Evolutionary conservation across 2,113 vertebrate genomes (phyloP), one percentile per base, ranked within the genome.

Genomic region (Malurus cyaneus): DNA sequence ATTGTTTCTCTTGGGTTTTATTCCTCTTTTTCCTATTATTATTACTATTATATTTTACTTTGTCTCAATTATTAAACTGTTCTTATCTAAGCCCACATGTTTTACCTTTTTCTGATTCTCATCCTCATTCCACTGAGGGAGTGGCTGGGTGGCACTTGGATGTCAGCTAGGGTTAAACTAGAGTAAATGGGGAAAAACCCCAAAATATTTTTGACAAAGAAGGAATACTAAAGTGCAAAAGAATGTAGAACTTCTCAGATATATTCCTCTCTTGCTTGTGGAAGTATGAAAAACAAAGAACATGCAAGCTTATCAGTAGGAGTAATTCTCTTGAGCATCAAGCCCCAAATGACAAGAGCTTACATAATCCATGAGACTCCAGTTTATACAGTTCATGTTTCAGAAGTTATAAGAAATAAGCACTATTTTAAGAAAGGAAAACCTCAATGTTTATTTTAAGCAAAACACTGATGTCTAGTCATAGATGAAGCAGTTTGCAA

Each of bases 141-240:
- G 11, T 52, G 32, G 17, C 17, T 79, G 20, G 11, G 20, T 65
- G 52, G 24, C 46, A 39, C 32, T 52, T 52, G 25, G 57, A 12
- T 71, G 15, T 29, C 36, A 29, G 25, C 19, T 65, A 20, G 24
- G 18, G 24, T 52, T 79, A 65, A 79, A 59, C 50, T 25, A 41
- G 0, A 1, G 2, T 29, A 71, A 53, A 24, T 18, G 14, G 32
- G 23, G 31, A 3, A 42, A 46, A 54, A 52, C 1, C 1, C 13
- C 24, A 16, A n/a, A 41, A 26, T 3, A 56, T 53, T 61, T 71
- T 32, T 74, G 10, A 73, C 26, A 66, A 72, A 70, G 39, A 56
- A 26, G 9, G 24, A 86, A 65, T 23, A 65, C 5, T 34, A 7
- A 66, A 50, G 9, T 10, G 7, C 13, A 66, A 53, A 89, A 76